These are phyloP conservation scores for Poeciliopsis gracilis DNA, from an alignment of 2,797 vertebrate species.

Conservation along the genomic window DNA sequence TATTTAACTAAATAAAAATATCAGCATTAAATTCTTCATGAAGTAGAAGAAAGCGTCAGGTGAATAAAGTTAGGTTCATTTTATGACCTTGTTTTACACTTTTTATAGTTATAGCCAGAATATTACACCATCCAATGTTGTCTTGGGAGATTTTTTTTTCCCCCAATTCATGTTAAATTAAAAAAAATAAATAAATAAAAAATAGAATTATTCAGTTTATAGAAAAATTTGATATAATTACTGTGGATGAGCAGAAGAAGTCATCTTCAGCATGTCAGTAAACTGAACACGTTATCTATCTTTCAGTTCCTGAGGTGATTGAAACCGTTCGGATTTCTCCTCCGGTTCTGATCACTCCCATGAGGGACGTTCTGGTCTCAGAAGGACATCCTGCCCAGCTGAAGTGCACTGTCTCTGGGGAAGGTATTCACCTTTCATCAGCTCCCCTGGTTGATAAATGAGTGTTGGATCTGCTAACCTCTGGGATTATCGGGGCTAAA, in stretches of 20 bases:
- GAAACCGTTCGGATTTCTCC: conserved; percentile 83
- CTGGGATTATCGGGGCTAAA: background rate
- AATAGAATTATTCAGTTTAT: background rate
- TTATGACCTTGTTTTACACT: background rate
- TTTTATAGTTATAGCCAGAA: too few relatives aligned
- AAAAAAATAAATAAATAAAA: background rate
- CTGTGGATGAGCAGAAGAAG: background rate
- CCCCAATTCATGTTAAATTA: background rate
- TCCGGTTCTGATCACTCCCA: conserved; percentile 83
- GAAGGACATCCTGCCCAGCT: conserved; percentile 87
- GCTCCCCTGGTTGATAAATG: background rate
- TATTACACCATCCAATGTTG: background rate
- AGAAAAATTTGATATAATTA: background rate
- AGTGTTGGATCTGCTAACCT: background rate
- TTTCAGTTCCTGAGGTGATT: conserved; percentile 88
- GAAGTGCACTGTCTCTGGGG: conserved; percentile 89
- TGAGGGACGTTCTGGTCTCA: conserved; percentile 81
- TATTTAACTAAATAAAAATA: background rate
- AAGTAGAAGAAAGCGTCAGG: background rate
- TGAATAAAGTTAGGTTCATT: background rate
- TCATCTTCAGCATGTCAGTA: background rate
- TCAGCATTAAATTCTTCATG: background rate
- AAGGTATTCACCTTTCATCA: conserved; percentile 79
- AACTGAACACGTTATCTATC: conserved; percentile 5
- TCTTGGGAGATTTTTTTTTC: background rate